phyloP scores from a whole-genome alignment of 1,140 invertebrate species.

The Pseudomyrmex gracilis region DNA sequence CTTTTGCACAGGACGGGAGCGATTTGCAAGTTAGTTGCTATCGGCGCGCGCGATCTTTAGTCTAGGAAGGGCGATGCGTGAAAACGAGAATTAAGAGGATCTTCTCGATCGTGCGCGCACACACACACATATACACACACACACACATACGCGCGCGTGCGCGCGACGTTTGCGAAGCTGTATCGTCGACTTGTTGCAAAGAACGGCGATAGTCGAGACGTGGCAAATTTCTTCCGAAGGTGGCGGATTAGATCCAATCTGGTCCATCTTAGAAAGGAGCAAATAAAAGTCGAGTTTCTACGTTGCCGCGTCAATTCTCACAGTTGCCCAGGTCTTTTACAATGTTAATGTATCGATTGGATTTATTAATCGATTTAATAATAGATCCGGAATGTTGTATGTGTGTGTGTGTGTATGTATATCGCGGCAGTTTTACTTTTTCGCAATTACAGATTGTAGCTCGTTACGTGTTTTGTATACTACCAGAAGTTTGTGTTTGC shows the following conservation, averaged over 20 bases:
- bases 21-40: conserved; percentile 57
- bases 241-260: conserved; percentile 46
- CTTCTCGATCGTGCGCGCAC: conserved; percentile 16
- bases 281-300: conserved; percentile 35
- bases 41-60: conserved; percentile 32
- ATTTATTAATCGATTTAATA: background rate
- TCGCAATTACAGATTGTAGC: too few species aligned
- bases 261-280: conserved; percentile 19
- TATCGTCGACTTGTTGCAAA: conserved; percentile 45
- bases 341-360: background rate
- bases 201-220: conserved; percentile 39
- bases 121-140: background rate
- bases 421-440: background rate
- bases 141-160: background rate
- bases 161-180: background rate
- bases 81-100: conserved; percentile 58
- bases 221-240: conserved; percentile 45
- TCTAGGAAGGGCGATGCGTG: conserved; percentile 55
- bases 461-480: background rate
- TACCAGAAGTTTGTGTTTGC: conserved; percentile 3
- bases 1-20: conserved; percentile 71
- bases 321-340: conserved; percentile 3
- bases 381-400: background rate
- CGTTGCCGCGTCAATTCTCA: conserved; percentile 3
- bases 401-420: background rate